Base-by-base conservation (phyloP, 2,888 invertebrate species). In the Neoscelio sp. region DNA sequence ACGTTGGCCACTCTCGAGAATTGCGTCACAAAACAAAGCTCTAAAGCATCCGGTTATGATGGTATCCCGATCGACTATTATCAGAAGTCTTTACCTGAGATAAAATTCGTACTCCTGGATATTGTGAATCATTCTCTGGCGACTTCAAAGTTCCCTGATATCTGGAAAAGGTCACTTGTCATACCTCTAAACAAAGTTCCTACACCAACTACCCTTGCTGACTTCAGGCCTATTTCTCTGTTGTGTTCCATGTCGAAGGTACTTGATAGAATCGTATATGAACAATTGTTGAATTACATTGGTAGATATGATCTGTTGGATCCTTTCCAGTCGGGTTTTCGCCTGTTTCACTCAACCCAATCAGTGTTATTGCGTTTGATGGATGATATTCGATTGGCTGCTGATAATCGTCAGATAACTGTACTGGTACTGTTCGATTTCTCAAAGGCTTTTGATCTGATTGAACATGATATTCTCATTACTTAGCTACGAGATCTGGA, bases 401-500 rank as follows among this genome's bases (percentile, higher is more conserved):
- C 28, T 2, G 56, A 68, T 10, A 5, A 20, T 0, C 8, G 13
- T 1, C 1, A 35, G 15, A n/a, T 68, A 1, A 46, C 33, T 1
- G 7, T 56, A 2, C 28, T 68, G n/a, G n/a, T 56, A 2, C 8
- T 44, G 0, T 44, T 67, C 13, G 67, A 67, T 30, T 54, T 67
- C 12, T 17, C 18, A 0, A 17, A 44, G 12, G 56, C 68, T 1
- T 56, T 48, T 20, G 56, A 68, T 23, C 6, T 44, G 12, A 56
- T 68, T 8, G 12, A 35, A 10, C 67, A 54, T 30, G 12, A 10
- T 2, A 0, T 38, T 7, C 44, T 67, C 0, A 3, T 67, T 1
- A 6, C 1, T 0, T 42, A 40, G 18, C 42, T 54, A 2, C 2
- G n/a, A 2, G 1, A 1, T 17, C 2, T 42, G 20, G 67, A 42